Base-by-base conservation (phyloP, 1,140 invertebrate genomes). In the Magallana ariakensis region DNA sequence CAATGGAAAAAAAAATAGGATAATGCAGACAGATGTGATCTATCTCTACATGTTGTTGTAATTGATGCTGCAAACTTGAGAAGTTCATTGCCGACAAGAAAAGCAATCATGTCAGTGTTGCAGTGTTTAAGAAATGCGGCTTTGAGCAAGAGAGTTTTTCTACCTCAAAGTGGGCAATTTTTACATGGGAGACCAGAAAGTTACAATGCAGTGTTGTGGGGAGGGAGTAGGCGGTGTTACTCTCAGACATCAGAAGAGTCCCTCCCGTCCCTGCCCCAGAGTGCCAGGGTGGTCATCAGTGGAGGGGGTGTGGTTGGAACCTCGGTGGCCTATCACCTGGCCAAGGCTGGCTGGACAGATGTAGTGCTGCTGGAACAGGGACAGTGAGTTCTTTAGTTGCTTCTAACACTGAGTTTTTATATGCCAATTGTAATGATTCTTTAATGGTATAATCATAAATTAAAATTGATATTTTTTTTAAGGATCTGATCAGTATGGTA, bases 241-340 rank as follows among this genome's bases (percentile, higher is more conserved):
- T 82, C n/a, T 22, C n/a, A 56, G 55, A 15, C 15, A 82, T 54
- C 80, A 53, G 33, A 16, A 53, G 62, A 16, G 11, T 0, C 86
- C 56, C 26, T 57, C 33, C 3, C 46, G 19, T 54, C 56, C 19
- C 15, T 89, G n/a, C 88, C 88, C 8, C 82, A 70, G 22, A 83
- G 75, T 89, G 94, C 95, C 0, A 94, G 95, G 93, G 96, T 97
- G 53, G 97, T 98, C 10, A 97, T 99, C 92, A 99, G 98, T 95
- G 98, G 99, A 22, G 98, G 98, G 60, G 99, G 99, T 80, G 96
- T 99, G 55, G 97, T 98, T 95, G 99, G 98, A 16, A 97, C 97
- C 56, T 98, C 98, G 22, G 97, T 99, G 5, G 98, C 98, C 8
- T 99, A 99, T 95, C 97, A 99, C 95, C 95, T 99, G 62, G 97